These are phyloP conservation scores for Cercopithecus petaurista DNA, from an alignment of 2,797 vertebrate species.

Conservation along the genomic window DNA sequence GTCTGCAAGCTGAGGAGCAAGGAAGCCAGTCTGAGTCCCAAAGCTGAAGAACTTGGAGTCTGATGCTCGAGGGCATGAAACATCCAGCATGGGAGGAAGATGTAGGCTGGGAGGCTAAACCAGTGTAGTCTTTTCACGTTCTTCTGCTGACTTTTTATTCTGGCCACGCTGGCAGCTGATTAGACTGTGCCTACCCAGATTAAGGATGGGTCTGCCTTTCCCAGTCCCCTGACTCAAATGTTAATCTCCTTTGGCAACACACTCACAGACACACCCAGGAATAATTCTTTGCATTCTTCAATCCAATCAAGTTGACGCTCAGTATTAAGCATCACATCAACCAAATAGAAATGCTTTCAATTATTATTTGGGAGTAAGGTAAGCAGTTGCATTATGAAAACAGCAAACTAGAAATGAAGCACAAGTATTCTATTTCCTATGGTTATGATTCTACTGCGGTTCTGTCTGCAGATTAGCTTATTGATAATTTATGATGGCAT, in stretches of 20 bases:
- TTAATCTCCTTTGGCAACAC: neutral
- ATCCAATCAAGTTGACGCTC: neutral
- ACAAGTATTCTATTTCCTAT: constrained; percentile 56
- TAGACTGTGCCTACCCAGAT: neutral
- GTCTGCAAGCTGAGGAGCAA: neutral
- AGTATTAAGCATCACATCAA: neutral
- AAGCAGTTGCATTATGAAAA: constrained; percentile 47
- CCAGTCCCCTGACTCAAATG: neutral
- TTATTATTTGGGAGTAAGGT: constrained; percentile 59
- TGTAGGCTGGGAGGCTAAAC: neutral
- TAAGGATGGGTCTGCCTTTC: neutral
- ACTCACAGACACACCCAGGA: neutral
- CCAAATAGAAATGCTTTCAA: constrained; percentile 58
- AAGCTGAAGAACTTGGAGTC: neutral
- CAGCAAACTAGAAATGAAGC: neutral
- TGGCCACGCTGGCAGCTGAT: neutral
- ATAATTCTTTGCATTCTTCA: neutral
- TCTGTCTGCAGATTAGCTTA: neutral
- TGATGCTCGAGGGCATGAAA: neutral
- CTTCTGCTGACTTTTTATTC: neutral
- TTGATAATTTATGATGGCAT: neutral
- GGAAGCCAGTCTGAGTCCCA: neutral
- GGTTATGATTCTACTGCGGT: constrained; percentile 6
- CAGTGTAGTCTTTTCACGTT: neutral
- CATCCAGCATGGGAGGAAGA: neutral